These are phyloP conservation scores for Drosophila helvetica DNA, from an alignment of 2,888 invertebrate genomes.

Conservation along the genomic window DNA sequence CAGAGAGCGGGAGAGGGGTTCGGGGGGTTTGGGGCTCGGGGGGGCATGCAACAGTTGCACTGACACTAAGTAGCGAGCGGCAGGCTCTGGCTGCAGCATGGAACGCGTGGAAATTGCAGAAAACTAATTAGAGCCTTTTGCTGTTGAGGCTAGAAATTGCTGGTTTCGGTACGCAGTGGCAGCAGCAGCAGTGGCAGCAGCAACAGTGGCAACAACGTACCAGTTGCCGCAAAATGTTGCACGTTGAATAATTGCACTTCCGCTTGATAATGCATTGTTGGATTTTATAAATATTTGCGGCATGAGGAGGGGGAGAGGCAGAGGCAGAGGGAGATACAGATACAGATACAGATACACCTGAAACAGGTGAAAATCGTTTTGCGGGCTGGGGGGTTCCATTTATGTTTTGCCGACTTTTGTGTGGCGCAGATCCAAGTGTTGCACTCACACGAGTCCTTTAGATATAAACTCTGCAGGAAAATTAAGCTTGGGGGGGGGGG, in stretches of 20 bases:
- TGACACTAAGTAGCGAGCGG: slow-evolving; percentile 69
- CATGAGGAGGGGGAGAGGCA: slow-evolving; percentile 48
- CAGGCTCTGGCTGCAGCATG: slow-evolving; percentile 39
- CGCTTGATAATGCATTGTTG: slow-evolving; percentile 79
- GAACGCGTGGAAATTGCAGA: slow-evolving; percentile 78
- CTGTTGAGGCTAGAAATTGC: slow-evolving; percentile 70
- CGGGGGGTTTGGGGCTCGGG: slow-evolving; percentile 2
- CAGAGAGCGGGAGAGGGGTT: neutral
- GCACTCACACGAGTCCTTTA: neutral
- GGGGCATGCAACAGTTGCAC: slow-evolving; percentile 67
- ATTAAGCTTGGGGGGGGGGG: too few species aligned
- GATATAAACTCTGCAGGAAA: too few species aligned
- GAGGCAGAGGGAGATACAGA: slow-evolving; percentile 10
- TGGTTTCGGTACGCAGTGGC: slow-evolving; percentile 67
- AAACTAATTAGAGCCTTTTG: slow-evolving; percentile 78
- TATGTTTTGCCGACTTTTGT: slow-evolving; percentile 20
- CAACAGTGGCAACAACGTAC: slow-evolving; percentile 26
- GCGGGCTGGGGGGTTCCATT: slow-evolving; percentile 39
- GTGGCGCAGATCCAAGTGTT: neutral
- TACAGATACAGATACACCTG: slow-evolving; percentile 7
- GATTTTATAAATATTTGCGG: slow-evolving; percentile 77
- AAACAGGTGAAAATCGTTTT: slow-evolving; percentile 62
- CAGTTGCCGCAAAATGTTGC: slow-evolving; percentile 76
- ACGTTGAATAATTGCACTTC: slow-evolving; percentile 80
- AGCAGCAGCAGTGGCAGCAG: slow-evolving; percentile 17